Evolutionary conservation across 1,140 invertebrate genomes (phyloP), one percentile per base, ranked within the genome.

Genomic region (Calephelis virginiensis): DNA sequence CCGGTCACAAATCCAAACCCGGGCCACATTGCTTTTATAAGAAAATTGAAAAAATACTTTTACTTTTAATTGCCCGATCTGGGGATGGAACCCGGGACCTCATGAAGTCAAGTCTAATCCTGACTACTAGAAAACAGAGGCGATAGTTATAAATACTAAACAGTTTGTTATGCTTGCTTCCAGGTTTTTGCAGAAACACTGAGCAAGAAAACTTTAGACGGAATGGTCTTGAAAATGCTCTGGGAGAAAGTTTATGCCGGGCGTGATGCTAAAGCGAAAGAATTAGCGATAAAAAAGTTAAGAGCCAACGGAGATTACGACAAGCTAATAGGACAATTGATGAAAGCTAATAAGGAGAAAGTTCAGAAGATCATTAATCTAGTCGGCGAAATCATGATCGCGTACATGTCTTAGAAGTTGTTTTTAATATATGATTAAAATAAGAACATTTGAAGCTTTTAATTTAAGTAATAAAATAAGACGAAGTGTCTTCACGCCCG

Each of bases 161-260:
- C 13, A 13, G 9, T 14, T 17, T 14, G 13, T 17, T 5, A 8
- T 50, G 13, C 14, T 14, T 50, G 4, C 12, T 50, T 14, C 8
- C 9, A 88, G 82, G 73, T 76, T 8, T 45, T 67, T 11, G 65
- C 73, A 17, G 68, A 71, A 46, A 69, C 47, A 1, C 74, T 76
- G n/a, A 78, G 82, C 47, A 80, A 70, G 48, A 84, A 81, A 74
- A 80, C 78, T 1, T 43, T 89, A 11, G 86, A 89, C 14, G 81
- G 80, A 8, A 86, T 89, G 84, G 49, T 87, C 9, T 69, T 89
- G 38, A 86, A 83, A 74, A 80, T 72, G 56, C 64, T 89, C 8
- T 89, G 86, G 86, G 79, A 84, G 0, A 85, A 83, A 75, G 81
- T 86, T 1, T 89, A 79, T 59, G 63, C 63, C 11, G 73, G 77